A percentile compares a stretch with the other conserved stretches of the same genome.
Evolutionary conservation across 2,113 vertebrate genomes (phyloP).

Genomic region (Chaetodon auriga): DNA sequence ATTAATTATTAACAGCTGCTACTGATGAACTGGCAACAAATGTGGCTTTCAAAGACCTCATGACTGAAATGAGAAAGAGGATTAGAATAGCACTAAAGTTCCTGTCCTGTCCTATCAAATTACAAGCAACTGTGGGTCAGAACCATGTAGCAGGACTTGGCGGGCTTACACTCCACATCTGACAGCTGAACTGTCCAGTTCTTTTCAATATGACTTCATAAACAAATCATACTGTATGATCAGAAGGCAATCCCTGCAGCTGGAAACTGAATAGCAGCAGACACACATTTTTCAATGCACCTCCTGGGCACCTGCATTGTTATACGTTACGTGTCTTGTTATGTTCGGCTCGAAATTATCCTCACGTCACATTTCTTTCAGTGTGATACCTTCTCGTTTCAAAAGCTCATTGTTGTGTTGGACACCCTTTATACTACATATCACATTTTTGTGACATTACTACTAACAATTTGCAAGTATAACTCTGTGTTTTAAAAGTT

Average conservation of each 20-base stretch:
- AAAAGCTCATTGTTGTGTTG: background rate
- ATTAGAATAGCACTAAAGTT: too few species aligned
- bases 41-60: background rate
- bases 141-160: background rate
- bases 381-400: background rate
- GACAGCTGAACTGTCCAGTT: background rate
- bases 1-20: slow-evolving; percentile 34
- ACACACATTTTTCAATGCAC: background rate
- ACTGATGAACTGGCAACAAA: background rate
- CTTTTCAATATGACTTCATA: background rate
- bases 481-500: background rate
- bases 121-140: background rate
- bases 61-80: too few species aligned
- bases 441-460: background rate
- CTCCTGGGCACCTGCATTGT: background rate
- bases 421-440: background rate
- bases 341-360: slow-evolving; percentile 8
- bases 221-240: background rate
- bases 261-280: background rate
- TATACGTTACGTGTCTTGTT: background rate
- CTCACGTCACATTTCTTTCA: slow-evolving; percentile 22
- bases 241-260: background rate
- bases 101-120: background rate
- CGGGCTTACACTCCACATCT: background rate
- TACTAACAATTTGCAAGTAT: background rate